These are phyloP conservation scores for Eristalinus aeneus DNA, from an alignment of 2,888 invertebrate genomes.

Conservation along the genomic window DNA sequence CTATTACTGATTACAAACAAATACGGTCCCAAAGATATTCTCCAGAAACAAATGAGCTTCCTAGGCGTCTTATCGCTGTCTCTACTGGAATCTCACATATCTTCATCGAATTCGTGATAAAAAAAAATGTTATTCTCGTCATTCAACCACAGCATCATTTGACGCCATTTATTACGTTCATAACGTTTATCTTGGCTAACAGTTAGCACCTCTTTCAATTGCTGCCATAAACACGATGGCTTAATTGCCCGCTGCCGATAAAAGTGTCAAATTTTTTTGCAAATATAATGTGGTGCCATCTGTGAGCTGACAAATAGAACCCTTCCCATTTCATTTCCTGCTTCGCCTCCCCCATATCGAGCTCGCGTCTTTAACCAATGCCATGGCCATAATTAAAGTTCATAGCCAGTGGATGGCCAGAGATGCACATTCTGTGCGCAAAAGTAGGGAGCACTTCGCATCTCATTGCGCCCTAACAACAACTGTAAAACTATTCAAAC, in stretches of 20 bases:
- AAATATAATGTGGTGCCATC: constrained; percentile 55
- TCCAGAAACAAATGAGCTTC: not conserved
- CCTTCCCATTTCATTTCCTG: constrained; percentile 56
- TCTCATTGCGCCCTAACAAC: constrained; percentile 13
- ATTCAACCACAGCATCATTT: not conserved
- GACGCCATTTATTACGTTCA: constrained; percentile 45
- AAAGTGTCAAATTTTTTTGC: constrained; percentile 54
- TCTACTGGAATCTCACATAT: not conserved
- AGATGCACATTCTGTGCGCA: not conserved
- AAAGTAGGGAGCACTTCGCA: not conserved
- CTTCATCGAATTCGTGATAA: not conserved
- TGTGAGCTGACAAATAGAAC: constrained; percentile 38
- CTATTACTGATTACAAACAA: constrained; percentile 55
- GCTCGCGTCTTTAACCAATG: constrained; percentile 65
- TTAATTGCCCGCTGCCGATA: constrained; percentile 60
- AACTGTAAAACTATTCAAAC: constrained; percentile 65
- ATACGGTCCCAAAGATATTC: constrained; percentile 9
- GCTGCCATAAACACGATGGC: constrained; percentile 38
- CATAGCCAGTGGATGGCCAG: not conserved
- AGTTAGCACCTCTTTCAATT: constrained; percentile 51
- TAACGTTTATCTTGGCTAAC: constrained; percentile 29
- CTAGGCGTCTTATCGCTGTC: not conserved
- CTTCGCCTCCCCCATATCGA: constrained; percentile 49
- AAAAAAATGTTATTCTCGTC: not conserved
- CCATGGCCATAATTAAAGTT: constrained; percentile 68